A percentile compares a stretch with the other conserved stretches of the same genome.
Evolutionary conservation across 2,113 vertebrate species (phyloP).

Genomic region (Anoura caudifer): DNA sequence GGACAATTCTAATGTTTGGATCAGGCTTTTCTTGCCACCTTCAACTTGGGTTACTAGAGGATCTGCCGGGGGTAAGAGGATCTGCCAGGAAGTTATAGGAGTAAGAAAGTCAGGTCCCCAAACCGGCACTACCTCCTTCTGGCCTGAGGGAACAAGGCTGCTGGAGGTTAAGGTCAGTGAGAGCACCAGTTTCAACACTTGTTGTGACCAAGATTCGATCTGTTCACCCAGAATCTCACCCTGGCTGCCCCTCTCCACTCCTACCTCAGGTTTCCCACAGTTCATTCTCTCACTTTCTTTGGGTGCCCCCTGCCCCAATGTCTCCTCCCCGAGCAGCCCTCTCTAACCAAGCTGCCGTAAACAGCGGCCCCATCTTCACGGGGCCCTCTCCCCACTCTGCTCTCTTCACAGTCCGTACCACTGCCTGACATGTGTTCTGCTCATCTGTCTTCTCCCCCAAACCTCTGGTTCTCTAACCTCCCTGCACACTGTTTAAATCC

Average conservation of each 20-base stretch:
- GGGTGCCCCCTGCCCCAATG: background rate
- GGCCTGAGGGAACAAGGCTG: background rate
- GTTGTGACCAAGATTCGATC: background rate
- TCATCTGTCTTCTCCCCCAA: background rate
- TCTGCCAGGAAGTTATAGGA: background rate
- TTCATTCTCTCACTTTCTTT: background rate
- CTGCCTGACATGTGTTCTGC: too few species aligned
- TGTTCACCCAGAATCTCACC: background rate
- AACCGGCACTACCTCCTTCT: background rate
- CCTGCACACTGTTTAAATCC: background rate
- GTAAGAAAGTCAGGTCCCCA: background rate
- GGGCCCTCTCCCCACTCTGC: background rate
- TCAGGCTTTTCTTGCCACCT: background rate
- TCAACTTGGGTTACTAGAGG: background rate
- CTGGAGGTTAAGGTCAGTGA: background rate
- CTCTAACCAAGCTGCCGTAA: background rate
- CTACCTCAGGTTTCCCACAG: background rate
- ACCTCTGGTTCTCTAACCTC: background rate
- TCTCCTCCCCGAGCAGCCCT: background rate
- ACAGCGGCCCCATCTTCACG: rapidly evolving
- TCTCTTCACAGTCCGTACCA: background rate
- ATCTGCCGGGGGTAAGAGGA: background rate
- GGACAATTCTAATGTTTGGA: background rate
- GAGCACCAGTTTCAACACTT: background rate
- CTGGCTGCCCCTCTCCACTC: background rate